phyloP scores from a whole-genome alignment of 2,888 invertebrate genomes.

The Mamestra brassicae region DNA sequence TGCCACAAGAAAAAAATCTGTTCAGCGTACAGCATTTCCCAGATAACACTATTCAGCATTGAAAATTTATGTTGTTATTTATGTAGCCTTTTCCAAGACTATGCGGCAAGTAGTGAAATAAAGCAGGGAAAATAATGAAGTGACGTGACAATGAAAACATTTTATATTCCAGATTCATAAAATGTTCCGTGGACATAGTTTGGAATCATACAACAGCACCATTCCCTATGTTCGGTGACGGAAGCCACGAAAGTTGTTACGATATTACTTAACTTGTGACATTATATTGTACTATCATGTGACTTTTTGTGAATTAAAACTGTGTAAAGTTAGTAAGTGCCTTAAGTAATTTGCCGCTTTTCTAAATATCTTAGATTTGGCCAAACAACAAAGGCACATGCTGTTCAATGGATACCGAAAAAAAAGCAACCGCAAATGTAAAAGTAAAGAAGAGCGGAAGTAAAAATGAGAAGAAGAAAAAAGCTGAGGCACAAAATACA shows the following conservation, averaged over 20 bases:
- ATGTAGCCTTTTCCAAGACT: slow-evolving; percentile 49
- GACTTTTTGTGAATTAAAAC: slow-evolving; percentile 79
- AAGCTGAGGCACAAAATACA: slow-evolving; percentile 73
- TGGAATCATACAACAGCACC: slow-evolving; percentile 69
- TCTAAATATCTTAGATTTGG: slow-evolving; percentile 70
- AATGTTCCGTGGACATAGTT: slow-evolving; percentile 76
- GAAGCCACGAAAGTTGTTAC: slow-evolving; percentile 73
- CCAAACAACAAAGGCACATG: slow-evolving; percentile 74
- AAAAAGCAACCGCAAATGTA: slow-evolving; percentile 73
- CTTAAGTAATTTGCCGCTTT: slow-evolving; percentile 68
- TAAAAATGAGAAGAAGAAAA: slow-evolving; percentile 87
- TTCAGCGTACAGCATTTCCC: not conserved
- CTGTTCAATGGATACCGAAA: slow-evolving; percentile 86
- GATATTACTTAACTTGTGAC: slow-evolving; percentile 80
- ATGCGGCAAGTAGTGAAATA: slow-evolving; percentile 20
- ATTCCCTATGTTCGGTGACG: slow-evolving; percentile 82
- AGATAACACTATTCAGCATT: not conserved
- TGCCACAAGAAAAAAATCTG: not conserved
- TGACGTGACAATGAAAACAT: slow-evolving; percentile 65
- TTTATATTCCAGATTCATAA: slow-evolving; percentile 78
- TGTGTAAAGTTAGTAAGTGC: slow-evolving; percentile 66
- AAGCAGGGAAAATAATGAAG: slow-evolving; percentile 44
- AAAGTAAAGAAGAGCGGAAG: slow-evolving; percentile 77
- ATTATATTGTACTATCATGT: slow-evolving; percentile 79
- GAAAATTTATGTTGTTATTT: not conserved